phyloP scores from a whole-genome alignment of 2,888 invertebrate species.

The Panopea generosa region DNA sequence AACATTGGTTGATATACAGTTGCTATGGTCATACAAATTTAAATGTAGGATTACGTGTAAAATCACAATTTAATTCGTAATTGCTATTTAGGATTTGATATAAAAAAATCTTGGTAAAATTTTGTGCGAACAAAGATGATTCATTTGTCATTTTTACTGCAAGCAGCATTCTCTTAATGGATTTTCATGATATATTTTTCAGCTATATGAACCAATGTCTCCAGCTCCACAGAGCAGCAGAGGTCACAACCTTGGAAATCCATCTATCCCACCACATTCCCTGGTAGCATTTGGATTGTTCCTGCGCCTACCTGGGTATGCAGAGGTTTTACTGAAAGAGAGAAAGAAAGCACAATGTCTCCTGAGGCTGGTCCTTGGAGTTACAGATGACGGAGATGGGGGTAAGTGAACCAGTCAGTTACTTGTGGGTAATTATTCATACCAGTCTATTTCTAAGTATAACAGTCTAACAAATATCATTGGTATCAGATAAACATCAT shows the following conservation, averaged over 20 bases:
- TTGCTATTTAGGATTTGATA: too few relatives aligned
- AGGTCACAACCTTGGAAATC: conserved; percentile 64
- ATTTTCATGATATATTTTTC: too few relatives aligned
- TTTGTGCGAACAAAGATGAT: too few relatives aligned
- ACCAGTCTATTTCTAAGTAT: too few relatives aligned
- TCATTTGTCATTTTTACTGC: too few relatives aligned
- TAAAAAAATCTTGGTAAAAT: too few relatives aligned
- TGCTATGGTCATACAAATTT: background rate
- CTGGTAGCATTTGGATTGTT: conserved; percentile 96
- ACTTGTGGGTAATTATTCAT: background rate
- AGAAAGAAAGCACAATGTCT: conserved; percentile 93
- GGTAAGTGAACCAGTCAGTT: conserved; percentile 85
- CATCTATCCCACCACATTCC: conserved; percentile 92
- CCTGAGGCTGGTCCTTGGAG: conserved; percentile 94
- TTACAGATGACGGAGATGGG: conserved; percentile 96
- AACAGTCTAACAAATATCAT: too few relatives aligned
- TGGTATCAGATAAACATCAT: too few relatives aligned
- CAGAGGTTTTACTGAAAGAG: conserved; percentile 94
- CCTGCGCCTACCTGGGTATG: conserved; percentile 95
- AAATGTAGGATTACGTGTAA: too few relatives aligned
- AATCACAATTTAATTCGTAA: too few relatives aligned
- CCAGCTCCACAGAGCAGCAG: conserved; percentile 69
- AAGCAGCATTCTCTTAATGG: too few relatives aligned
- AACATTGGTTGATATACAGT: too few relatives aligned
- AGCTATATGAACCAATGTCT: conserved; percentile 77